Percentiles rank a stretch among this genome's conserved stretches.
phyloP scores from a whole-genome alignment of 2,797 vertebrate species.

The Hyperoplus lanceolatus region DNA sequence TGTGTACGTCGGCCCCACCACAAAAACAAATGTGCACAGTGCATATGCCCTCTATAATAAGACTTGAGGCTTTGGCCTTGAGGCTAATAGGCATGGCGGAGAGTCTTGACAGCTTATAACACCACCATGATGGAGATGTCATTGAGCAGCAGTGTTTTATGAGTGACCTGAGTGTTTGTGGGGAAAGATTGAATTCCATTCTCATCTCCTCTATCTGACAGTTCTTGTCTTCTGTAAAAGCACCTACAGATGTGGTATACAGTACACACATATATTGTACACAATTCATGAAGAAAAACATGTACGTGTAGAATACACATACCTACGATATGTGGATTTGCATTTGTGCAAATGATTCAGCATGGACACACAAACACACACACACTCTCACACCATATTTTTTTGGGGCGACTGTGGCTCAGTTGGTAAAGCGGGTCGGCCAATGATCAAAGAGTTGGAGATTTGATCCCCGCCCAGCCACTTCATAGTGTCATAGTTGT shows the following conservation, averaged over 20 bases:
- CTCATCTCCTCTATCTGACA: slow-evolving; percentile 14
- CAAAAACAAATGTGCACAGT: slow-evolving; percentile 38
- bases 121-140: slow-evolving; percentile 82
- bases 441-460: no score
- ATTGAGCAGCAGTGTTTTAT: slow-evolving; percentile 76
- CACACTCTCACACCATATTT: background rate
- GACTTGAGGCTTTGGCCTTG: slow-evolving; percentile 71
- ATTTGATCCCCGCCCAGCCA: no score
- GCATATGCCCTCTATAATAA: slow-evolving; percentile 67
- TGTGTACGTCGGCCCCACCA: slow-evolving; percentile 29
- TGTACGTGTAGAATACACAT: slow-evolving; percentile 1
- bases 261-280: background rate
- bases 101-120: slow-evolving; percentile 80
- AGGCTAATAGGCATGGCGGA: slow-evolving; percentile 68
- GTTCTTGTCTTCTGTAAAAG: slow-evolving; percentile 9
- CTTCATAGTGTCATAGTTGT: no score
- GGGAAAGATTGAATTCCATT: slow-evolving; percentile 54
- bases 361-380: background rate
- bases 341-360: slow-evolving; percentile 6
- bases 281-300: slow-evolving; percentile 1
- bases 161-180: slow-evolving; percentile 58
- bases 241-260: background rate
- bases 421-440: no score
- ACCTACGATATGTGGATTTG: background rate
- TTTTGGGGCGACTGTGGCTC: no score